Conservation (phyloP, 2,113 vertebrate species). For the Dolichotis patagonum region DNA sequence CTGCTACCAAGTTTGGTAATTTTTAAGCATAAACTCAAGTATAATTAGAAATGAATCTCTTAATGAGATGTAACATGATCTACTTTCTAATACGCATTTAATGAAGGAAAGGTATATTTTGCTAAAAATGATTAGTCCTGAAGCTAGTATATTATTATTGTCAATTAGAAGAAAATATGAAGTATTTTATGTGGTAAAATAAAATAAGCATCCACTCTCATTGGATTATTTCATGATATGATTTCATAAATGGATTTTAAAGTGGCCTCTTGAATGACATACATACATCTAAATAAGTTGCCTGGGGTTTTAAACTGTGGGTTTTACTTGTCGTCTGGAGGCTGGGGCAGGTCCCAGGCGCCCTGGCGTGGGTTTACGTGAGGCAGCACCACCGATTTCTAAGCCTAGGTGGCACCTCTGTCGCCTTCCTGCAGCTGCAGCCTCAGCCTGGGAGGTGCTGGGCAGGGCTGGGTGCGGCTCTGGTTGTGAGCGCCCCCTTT, state of each 20-base stretch:
- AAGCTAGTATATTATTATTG: constrained; percentile 25
- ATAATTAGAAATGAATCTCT: constrained; percentile 53
- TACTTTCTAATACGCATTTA: constrained; percentile 37
- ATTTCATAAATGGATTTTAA: constrained; percentile 55
- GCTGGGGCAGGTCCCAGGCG: not conserved
- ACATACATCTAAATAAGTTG: not conserved
- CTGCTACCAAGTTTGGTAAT: not conserved
- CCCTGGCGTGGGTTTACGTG: not conserved
- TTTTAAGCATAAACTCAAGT: constrained; percentile 55
- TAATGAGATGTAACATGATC: constrained; percentile 40
- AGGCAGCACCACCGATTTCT: not conserved
- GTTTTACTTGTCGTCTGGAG: not conserved
- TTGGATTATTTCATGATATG: constrained; percentile 23
- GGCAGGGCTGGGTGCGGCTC: not conserved
- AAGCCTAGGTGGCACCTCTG: not conserved
- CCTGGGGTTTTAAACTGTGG: not conserved
- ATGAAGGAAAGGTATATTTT: constrained; percentile 18
- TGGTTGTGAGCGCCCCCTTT: not conserved
- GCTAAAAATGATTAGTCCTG: constrained; percentile 6
- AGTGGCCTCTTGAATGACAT: not conserved
- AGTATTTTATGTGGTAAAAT: constrained; percentile 33
- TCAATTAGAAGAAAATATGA: constrained; percentile 5
- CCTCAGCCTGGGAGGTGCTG: no score
- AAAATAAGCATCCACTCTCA: not conserved
- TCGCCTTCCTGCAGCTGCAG: no score